These are phyloP conservation scores for Nesometra sesokonis DNA, from an alignment of 35 echinoderm and acorn worm genomes.

Conservation along the genomic window DNA sequence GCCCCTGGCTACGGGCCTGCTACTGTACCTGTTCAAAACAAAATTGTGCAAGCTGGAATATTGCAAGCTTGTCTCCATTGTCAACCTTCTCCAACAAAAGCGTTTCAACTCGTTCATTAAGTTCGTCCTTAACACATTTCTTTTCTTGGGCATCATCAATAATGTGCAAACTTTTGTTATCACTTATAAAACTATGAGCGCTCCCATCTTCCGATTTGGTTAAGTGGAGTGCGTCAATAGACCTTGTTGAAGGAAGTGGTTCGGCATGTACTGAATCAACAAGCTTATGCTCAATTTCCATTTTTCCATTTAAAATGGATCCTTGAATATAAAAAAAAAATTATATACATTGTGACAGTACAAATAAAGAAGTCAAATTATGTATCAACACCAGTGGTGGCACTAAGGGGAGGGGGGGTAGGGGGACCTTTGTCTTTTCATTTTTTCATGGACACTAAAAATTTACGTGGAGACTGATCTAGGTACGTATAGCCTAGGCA, in stretches of 20 bases:
- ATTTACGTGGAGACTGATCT: too few species aligned
- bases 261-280: neutral
- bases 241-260: conserved; percentile 12
- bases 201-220: conserved; percentile 6
- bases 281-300: neutral
- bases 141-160: conserved; percentile 51
- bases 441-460: too few species aligned
- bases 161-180: conserved; percentile 70
- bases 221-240: too few species aligned
- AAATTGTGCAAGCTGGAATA: conserved; percentile 89
- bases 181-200: conserved; percentile 22
- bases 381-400: too few species aligned
- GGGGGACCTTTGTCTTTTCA: too few species aligned
- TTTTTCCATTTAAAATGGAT: neutral
- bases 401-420: too few species aligned
- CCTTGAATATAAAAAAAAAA: too few species aligned
- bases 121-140: conserved; percentile 49
- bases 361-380: too few species aligned
- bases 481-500: too few species aligned
- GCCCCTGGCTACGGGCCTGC: too few species aligned
- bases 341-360: too few species aligned
- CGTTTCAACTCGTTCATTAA: conserved; percentile 69
- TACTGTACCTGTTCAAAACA: conserved; percentile 96
- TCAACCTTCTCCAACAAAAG: conserved; percentile 63
- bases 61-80: conserved; percentile 54